These are phyloP conservation scores for Atlantisia rogersi DNA, from an alignment of 2,113 vertebrate species.

Conservation along the genomic window DNA sequence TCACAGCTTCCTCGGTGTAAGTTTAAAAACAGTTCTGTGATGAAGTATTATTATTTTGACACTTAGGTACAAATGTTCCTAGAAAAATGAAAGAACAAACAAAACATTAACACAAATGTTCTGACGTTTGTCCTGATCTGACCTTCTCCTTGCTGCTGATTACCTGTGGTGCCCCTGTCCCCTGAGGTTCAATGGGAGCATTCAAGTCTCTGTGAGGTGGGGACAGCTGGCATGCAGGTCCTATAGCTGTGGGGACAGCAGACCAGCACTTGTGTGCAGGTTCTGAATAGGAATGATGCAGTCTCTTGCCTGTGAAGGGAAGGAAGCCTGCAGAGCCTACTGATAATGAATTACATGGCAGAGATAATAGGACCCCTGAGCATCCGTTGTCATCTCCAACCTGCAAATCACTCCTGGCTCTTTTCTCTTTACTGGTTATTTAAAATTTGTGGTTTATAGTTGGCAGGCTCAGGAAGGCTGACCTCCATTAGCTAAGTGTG, in stretches of 20 bases:
- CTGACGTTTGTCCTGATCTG: neutral
- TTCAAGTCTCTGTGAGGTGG: neutral
- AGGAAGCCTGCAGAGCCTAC: neutral
- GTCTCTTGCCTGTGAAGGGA: neutral
- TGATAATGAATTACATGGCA: neutral
- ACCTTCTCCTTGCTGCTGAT: neutral
- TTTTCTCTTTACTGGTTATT: neutral
- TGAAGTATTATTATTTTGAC: neutral
- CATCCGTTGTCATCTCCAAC: neutral
- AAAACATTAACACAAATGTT: neutral
- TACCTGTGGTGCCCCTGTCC: neutral
- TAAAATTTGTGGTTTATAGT: neutral
- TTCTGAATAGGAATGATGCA: neutral
- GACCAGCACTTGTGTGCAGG: neutral
- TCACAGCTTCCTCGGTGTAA: neutral
- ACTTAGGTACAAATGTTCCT: neutral
- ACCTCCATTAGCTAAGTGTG: neutral
- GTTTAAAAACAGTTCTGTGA: neutral
- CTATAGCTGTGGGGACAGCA: neutral
- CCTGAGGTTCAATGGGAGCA: neutral
- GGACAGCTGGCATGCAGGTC: fast-evolving
- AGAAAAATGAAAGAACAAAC: neutral
- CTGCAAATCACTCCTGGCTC: neutral
- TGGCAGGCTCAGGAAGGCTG: neutral
- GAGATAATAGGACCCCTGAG: neutral